Conservation (phyloP, 2,797 vertebrate genomes). For the Sternotherus odoratus region DNA sequence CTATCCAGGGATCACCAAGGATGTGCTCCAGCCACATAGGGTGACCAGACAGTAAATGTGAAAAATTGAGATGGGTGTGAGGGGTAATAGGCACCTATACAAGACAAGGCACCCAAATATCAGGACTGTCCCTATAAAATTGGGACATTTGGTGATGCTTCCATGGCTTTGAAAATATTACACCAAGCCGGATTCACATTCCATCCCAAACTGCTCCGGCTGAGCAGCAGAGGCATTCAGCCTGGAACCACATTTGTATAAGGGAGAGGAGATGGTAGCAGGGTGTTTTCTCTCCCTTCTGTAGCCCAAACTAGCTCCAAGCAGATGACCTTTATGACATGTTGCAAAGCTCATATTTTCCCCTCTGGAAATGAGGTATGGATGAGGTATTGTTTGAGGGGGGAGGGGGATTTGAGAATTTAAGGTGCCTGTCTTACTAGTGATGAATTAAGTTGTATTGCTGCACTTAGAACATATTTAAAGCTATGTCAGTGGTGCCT, state of each 20-base stretch:
- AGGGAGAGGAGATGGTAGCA: not conserved
- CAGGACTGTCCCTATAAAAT: too few relatives aligned
- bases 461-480: rapidly evolving
- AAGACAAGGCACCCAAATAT: too few relatives aligned
- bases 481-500: not conserved
- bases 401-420: too few relatives aligned
- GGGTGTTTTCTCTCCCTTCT: rapidly evolving
- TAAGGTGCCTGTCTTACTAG: not conserved
- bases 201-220: not conserved
- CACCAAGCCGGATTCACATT: not conserved
- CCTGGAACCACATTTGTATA: not conserved
- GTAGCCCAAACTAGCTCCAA: not conserved
- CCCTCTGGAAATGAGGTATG: too few relatives aligned
- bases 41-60: too few relatives aligned
- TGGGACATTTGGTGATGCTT: not conserved
- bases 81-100: too few relatives aligned
- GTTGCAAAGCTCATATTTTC: not conserved
- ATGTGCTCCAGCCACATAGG: not conserved
- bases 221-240: rapidly evolving
- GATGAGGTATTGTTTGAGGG: too few relatives aligned
- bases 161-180: not conserved
- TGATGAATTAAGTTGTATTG: rapidly evolving
- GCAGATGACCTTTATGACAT: not conserved
- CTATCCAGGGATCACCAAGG: not conserved
- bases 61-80: too few relatives aligned